These are phyloP conservation scores for Harpagoxenus sublaevis DNA, from an alignment of 2,888 invertebrate genomes.

Conservation along the genomic window DNA sequence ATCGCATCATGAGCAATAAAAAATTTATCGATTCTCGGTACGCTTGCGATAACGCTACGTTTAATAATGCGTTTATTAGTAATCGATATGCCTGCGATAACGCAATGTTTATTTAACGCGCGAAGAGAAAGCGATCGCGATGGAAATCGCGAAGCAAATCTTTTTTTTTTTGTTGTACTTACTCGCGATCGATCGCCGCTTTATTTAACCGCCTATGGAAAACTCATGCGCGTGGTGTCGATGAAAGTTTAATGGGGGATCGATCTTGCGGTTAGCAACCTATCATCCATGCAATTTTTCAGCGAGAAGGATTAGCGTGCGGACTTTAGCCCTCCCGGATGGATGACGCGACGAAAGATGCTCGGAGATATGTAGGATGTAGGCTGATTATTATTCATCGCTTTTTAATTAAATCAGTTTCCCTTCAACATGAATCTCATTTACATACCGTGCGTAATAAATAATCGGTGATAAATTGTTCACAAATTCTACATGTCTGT, in stretches of 20 bases:
- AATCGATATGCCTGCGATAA: not conserved
- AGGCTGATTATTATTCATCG: slow-evolving; percentile 10
- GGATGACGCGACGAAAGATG: not conserved
- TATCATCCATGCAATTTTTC: slow-evolving; percentile 37
- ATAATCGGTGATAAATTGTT: not conserved
- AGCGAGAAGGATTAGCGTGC: slow-evolving; percentile 13
- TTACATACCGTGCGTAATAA: not conserved
- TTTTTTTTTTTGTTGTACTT: not conserved
- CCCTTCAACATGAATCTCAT: not conserved
- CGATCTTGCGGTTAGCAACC: slow-evolving; percentile 51
- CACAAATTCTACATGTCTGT: not conserved
- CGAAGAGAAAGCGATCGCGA: not conserved
- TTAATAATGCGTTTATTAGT: not conserved
- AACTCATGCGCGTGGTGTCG: slow-evolving; percentile 40
- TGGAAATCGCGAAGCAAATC: not conserved
- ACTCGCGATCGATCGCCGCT: slow-evolving; percentile 42
- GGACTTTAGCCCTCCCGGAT: not conserved
- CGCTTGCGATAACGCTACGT: not conserved
- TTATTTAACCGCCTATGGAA: slow-evolving; percentile 47
- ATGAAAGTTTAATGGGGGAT: slow-evolving; percentile 45
- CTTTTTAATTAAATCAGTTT: slow-evolving; percentile 41
- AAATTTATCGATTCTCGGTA: not conserved
- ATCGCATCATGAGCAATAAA: not conserved
- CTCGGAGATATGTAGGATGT: not conserved
- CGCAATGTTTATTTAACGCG: not conserved